Evolutionary conservation across 2,113 vertebrate species (phyloP), one percentile per base, ranked within the genome.

Genomic region (Mohoua ochrocephala): DNA sequence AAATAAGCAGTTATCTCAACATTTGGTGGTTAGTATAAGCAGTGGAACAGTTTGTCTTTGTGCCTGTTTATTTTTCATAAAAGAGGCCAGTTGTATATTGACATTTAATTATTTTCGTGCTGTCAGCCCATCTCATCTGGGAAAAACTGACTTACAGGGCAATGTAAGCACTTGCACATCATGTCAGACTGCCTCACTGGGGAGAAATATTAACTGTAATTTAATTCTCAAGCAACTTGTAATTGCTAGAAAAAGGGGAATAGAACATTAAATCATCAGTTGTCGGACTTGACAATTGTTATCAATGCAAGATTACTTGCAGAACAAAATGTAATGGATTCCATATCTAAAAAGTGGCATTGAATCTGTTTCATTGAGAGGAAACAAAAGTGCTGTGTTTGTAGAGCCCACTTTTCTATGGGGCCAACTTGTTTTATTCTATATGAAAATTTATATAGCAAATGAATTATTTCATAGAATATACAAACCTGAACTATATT

Each of bases 21-120:
- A 47, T 75, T 84, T 82, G 65, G 33, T 90, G 77, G 42, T 77
- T 90, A 76, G 87, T 87, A 41, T 82, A 94, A 95, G 82, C 84
- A 89, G 84, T 63, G 82, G 69, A 93, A 84, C 83, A 64, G 39
- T 91, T 96, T 93, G 94, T 91, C 69, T 96, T 89, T 78, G 59
- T 87, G 83, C 80, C 57, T 91, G 52, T 91, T 95, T 85, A 60
- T 95, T 94, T 93, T 81, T 80, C 74, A 39, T 74, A 74, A 27
- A 93, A 91, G 45, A 91, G 89, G 80, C 85, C 87, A 86, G 31
- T 87, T 95, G 76, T 80, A 33, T 88, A 75, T 93, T 91, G 78
- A 67, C 57, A 79, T 87, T 77, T 94, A 69, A 89, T 91, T 95
- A 84, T 93, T 96, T 87, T 77, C 76, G 65, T 82, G 89, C 89